Conservation (phyloP, 2,113 vertebrate species). For the Pleuronectes platessa region DNA sequence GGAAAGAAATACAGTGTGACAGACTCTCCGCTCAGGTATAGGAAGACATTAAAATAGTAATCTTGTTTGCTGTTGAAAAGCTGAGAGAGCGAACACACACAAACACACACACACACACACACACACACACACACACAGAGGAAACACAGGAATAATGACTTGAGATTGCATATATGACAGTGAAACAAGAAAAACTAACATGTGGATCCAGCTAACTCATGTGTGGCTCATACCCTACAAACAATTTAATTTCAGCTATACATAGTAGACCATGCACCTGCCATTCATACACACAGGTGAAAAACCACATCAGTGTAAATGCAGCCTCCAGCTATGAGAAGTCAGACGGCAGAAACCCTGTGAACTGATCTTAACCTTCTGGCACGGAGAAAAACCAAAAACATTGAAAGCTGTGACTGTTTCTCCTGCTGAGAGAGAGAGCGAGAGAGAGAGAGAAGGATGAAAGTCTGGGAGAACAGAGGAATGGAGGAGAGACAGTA, state of each 20-base stretch:
- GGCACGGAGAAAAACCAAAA: background rate
- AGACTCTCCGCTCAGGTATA: conserved; percentile 51
- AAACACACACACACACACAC: too few species aligned
- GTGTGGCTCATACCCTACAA: background rate
- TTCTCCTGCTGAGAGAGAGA: conserved; percentile 14
- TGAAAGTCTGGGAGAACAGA: background rate
- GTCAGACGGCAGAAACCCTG: conserved; percentile 34
- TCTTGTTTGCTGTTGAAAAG: conserved; percentile 42
- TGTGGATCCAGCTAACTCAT: background rate
- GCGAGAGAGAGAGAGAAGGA: background rate
- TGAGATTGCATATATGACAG: background rate
- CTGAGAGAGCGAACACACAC: background rate
- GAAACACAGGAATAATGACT: background rate
- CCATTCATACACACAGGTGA: background rate
- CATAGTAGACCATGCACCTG: background rate
- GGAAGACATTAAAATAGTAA: conserved; percentile 69
- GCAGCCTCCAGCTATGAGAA: conserved; percentile 42
- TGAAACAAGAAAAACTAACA: conserved; percentile 9
- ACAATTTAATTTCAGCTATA: conserved; percentile 16
- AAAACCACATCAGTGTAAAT: conserved; percentile 22
- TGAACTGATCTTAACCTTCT: conserved; percentile 43
- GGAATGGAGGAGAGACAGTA: conserved; percentile 6
- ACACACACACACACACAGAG: background rate
- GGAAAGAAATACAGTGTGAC: conserved; percentile 42
- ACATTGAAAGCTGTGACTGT: background rate